phyloP scores from a whole-genome alignment of 2,797 vertebrate species.

The Lagodon rhomboides region DNA sequence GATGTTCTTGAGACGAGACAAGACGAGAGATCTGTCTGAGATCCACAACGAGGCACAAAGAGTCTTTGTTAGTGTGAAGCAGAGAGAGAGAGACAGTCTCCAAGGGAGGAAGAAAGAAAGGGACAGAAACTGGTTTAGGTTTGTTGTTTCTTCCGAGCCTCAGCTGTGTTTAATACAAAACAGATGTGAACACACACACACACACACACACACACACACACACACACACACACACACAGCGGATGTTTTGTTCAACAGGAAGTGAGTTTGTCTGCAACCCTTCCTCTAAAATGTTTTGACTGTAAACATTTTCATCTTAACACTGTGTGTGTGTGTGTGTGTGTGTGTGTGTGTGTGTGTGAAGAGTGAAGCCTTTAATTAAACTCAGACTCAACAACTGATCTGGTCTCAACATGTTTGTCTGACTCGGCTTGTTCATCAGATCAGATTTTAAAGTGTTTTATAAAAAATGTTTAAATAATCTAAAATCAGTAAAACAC shows the following conservation, averaged over 20 bases:
- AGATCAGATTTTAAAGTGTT: not conserved
- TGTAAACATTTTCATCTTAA: conserved; percentile 6
- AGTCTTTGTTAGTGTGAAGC: conserved; percentile 58
- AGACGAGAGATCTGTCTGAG: conserved; percentile 57
- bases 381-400: not conserved
- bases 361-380: not conserved
- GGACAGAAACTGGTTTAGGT: not conserved
- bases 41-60: conserved; percentile 43
- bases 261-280: conserved; percentile 1
- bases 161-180: conserved; percentile 30
- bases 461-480: not conserved
- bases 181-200: conserved; percentile 34
- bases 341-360: not conserved
- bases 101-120: not conserved
- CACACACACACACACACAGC: conserved; percentile 1
- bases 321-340: conserved; percentile 13
- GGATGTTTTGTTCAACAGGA: conserved; percentile 43
- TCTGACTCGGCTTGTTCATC: not conserved
- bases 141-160: conserved; percentile 31
- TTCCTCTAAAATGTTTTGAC: conserved; percentile 32
- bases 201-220: not conserved
- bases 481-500: too few species aligned
- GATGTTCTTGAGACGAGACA: conserved; percentile 68
- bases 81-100: not conserved
- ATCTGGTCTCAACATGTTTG: not conserved